Base-by-base conservation (phyloP, 2,797 vertebrate genomes). In the Sarcophilus harrisii region DNA sequence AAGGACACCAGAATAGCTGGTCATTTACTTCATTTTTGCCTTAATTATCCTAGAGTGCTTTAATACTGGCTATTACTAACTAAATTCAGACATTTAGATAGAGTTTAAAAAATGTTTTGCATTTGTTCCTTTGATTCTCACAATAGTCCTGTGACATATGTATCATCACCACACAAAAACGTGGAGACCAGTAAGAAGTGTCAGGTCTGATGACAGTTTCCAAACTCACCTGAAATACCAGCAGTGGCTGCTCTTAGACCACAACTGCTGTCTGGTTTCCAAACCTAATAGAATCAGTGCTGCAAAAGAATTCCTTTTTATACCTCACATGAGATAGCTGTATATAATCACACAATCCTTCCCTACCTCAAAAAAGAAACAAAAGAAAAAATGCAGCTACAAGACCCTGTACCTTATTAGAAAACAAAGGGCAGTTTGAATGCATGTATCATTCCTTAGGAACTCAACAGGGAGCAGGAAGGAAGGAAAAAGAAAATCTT, bases 391-490 rank as follows among this genome's bases (percentile, higher is more conserved):
- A 97, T 0, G 0, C 2, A 91, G 93, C 94, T 96, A 55, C 91
- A 96, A 91, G 92, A 97, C n/a, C 62, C 97, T 95, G 90, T 3
- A 81, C 87, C 96, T 60, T 91, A 92, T 5, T 95, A 91, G 66
- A n/a, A 91, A 92, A n/a, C 93, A 95, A 92, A 97, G 94, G 91
- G 94, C 94, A 95, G 93, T 91, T 96, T 91, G 90, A 55, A 94
- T 57, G 93, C 49, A 9, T 13, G 3, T 38, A 95, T 54, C 95
- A 13, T 91, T 97, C 59, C 93, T 96, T 92, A 95, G 60, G 81
- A 96, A 93, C 62, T 96, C 94, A 96, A 81, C 91, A 87, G 57
- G 96, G 97, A 97, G 94, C 97, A 95, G 49, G 45, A 93, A 30
- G 6, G 38, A 91, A 96, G 90, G 93, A 5, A n/a, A 57, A 24